phyloP scores from a whole-genome alignment of 2,888 invertebrate genomes.

The Frankliniella intonsa region DNA sequence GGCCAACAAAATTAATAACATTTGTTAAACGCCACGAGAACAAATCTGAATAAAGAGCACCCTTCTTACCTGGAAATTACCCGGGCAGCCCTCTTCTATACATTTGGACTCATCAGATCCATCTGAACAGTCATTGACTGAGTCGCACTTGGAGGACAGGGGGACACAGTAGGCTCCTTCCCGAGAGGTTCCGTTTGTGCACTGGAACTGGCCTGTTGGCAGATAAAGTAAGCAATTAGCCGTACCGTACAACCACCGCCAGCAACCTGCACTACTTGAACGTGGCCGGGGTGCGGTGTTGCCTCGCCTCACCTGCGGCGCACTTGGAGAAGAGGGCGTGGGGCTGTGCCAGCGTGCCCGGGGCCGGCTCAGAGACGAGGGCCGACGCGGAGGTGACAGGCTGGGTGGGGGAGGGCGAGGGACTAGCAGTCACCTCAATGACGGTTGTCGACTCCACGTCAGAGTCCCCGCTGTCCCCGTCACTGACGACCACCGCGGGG shows the following conservation, averaged over 20 bases:
- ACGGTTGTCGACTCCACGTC: conserved; percentile 29
- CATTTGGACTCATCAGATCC: conserved; percentile 59
- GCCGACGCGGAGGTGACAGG: not conserved
- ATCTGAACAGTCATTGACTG: conserved; percentile 57
- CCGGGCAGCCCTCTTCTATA: conserved; percentile 53
- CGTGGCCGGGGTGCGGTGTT: not conserved
- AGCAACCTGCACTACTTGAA: no score
- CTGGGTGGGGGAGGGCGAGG: not conserved
- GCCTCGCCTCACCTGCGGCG: not conserved
- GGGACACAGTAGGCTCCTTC: conserved; percentile 56
- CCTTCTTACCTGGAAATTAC: conserved; percentile 52
- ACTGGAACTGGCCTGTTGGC: conserved; percentile 55
- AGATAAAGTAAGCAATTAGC: not conserved
- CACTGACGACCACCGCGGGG: conserved; percentile 28
- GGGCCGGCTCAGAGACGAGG: not conserved
- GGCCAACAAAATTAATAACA: conserved; percentile 15
- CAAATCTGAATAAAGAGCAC: not conserved
- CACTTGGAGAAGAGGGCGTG: conserved; percentile 27
- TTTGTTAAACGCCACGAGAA: not conserved
- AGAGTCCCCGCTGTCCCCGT: not conserved
- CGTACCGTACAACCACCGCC: no score
- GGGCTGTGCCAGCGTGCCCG: not conserved
- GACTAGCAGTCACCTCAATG: conserved; percentile 25
- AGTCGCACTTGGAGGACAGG: conserved; percentile 52
- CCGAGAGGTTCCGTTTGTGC: conserved; percentile 55